These are phyloP conservation scores for Archaeoteleia sp. DNA, from an alignment of 2,888 invertebrate species.

Conservation along the genomic window DNA sequence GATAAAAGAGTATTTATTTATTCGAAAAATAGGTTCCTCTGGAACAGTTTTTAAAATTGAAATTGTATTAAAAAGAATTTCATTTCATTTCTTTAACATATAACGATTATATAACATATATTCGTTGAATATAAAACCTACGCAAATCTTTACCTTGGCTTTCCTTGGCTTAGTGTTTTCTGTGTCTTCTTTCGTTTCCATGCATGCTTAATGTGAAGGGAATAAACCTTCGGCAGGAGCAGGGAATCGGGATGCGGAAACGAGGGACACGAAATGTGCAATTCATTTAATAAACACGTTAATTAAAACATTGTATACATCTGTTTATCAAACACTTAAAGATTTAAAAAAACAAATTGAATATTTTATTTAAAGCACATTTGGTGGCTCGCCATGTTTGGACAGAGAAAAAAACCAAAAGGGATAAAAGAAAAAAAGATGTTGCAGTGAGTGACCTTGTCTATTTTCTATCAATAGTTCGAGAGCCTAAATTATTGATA, in stretches of 20 bases:
- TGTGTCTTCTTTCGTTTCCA: conserved; percentile 9
- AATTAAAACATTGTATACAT: not conserved
- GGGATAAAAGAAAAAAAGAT: conserved; percentile 20
- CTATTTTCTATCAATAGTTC: conserved; percentile 71
- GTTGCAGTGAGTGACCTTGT: conserved; percentile 70
- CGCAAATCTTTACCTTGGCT: conserved; percentile 16
- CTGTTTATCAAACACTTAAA: not conserved
- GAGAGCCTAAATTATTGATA: conserved; percentile 71
- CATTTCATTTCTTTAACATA: too few species aligned
- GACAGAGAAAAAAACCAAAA: conserved; percentile 24
- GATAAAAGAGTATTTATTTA: too few species aligned
- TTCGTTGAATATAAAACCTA: not conserved
- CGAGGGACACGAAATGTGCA: conserved; percentile 9
- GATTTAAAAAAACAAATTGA: not conserved
- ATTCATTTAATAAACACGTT: not conserved
- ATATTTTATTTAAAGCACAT: not conserved
- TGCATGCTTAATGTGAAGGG: conserved; percentile 7
- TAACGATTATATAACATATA: too few species aligned
- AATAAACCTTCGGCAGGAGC: too few species aligned
- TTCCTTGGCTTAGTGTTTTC: conserved; percentile 5
- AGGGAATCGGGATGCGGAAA: conserved; percentile 1
- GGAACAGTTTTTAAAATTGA: too few species aligned
- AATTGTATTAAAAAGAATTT: too few species aligned
- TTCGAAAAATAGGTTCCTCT: too few species aligned
- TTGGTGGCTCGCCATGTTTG: conserved; percentile 15